Evolutionary conservation across 2,888 invertebrate genomes (phyloP).

Genomic region (Autographa gamma): DNA sequence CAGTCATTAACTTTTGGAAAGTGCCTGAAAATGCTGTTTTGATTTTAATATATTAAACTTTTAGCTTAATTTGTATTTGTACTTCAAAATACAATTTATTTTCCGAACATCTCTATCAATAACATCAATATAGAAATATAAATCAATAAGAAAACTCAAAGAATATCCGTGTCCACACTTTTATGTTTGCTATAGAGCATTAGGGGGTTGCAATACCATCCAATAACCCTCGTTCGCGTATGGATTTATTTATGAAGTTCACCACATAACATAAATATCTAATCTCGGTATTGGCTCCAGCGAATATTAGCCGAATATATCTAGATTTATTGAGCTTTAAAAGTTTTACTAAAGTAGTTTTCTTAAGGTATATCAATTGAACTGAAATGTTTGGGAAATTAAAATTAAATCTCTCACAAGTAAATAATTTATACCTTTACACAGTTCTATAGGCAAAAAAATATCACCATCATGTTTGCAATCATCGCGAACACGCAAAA

Average conservation of each 20-base stretch:
- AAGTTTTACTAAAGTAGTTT: background rate
- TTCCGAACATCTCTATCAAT: too few species aligned
- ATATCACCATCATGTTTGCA: too few species aligned
- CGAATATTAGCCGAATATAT: constrained; percentile 22
- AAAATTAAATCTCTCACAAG: background rate
- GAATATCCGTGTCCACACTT: constrained; percentile 20
- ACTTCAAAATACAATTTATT: too few species aligned
- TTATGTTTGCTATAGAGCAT: constrained; percentile 38
- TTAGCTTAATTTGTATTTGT: too few species aligned
- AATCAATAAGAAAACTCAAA: constrained; percentile 36
- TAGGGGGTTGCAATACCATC: constrained; percentile 39
- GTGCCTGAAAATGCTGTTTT: too few species aligned
- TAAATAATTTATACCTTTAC: too few species aligned
- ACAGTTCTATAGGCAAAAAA: too few species aligned
- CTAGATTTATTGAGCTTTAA: background rate
- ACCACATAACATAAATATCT: constrained; percentile 79
- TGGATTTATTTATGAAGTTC: constrained; percentile 82
- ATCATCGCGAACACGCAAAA: too few species aligned
- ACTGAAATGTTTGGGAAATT: background rate
- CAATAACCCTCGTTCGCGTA: constrained; percentile 64
- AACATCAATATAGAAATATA: too few species aligned
- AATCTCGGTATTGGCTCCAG: constrained; percentile 75
- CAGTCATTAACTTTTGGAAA: too few species aligned
- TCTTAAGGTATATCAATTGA: background rate
- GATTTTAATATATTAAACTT: too few species aligned